Percentiles rank a stretch among this genome's conserved stretches.
These are phyloP conservation scores for Poeciliopsis paucimaculata DNA, from an alignment of 2,797 vertebrate species.

Conservation along the genomic window DNA sequence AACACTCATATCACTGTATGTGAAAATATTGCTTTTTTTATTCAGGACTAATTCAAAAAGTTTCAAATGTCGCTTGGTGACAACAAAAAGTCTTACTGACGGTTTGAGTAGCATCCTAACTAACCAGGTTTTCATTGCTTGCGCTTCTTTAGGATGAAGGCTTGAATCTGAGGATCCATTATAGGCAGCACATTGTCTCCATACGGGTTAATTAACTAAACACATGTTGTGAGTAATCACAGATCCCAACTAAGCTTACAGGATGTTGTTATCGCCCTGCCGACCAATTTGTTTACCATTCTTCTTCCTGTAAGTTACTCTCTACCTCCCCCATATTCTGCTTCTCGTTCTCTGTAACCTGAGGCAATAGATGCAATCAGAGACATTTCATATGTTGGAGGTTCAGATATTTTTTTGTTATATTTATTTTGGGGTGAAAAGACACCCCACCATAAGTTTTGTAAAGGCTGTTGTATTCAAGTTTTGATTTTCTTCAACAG, in stretches of 20 bases:
- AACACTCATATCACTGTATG: not conserved
- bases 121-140: not conserved
- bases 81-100: not conserved
- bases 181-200: conserved; percentile 64
- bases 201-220: conserved; percentile 71
- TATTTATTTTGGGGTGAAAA: not conserved
- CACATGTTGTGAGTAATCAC: conserved; percentile 71
- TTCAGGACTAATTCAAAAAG: not conserved
- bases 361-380: not conserved
- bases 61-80: not conserved
- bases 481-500: not conserved
- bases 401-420: not conserved
- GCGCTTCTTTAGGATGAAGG: not conserved
- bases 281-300: conserved; percentile 63
- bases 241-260: conserved; percentile 66
- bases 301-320: not conserved
- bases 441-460: not conserved
- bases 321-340: not conserved
- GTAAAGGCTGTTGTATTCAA: not conserved
- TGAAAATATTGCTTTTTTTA: not conserved
- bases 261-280: conserved; percentile 74
- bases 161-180: not conserved
- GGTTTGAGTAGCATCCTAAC: not conserved
- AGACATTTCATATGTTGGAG: not conserved
- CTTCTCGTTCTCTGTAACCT: not conserved